Conservation (phyloP, 1,140 invertebrate genomes). For the Ceratina australensis region DNA sequence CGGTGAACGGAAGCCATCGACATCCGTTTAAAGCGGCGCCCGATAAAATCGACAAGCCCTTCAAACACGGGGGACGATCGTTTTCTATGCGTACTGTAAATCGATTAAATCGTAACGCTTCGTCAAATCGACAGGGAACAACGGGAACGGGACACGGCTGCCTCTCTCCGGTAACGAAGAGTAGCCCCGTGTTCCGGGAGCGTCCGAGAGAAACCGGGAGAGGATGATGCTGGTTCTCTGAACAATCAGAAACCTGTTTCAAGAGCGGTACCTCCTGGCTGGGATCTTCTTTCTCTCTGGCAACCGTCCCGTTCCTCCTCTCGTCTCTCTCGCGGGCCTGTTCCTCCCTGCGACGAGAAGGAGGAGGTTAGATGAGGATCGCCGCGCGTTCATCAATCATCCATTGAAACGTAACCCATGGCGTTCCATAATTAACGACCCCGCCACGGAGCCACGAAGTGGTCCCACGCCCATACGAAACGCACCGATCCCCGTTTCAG, state of each 20-base stretch:
- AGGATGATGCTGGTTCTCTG: slow-evolving; percentile 54
- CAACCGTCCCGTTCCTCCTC: slow-evolving; percentile 28
- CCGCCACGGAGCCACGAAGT: slow-evolving; percentile 52
- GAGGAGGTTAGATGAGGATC: slow-evolving; percentile 64
- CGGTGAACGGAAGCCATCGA: slow-evolving; percentile 7
- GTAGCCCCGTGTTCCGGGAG: slow-evolving; percentile 60
- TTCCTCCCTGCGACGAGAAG: slow-evolving; percentile 3
- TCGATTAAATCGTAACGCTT: slow-evolving; percentile 32
- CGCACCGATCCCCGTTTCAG: slow-evolving; percentile 25
- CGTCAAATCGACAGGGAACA: slow-evolving; percentile 38
- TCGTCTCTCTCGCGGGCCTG: slow-evolving; percentile 4
- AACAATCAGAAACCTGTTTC: slow-evolving; percentile 67
- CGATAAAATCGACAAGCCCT: slow-evolving; percentile 12
- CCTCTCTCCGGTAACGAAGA: slow-evolving; percentile 33
- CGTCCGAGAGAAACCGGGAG: slow-evolving; percentile 39
- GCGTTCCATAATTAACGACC: slow-evolving; percentile 72
- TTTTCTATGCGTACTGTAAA: slow-evolving; percentile 23
- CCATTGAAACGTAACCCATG: slow-evolving; percentile 72
- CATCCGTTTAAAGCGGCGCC: not conserved
- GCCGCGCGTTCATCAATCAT: slow-evolving; percentile 71
- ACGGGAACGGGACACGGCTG: slow-evolving; percentile 31
- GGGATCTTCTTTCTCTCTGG: slow-evolving; percentile 56
- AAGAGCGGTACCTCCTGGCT: slow-evolving; percentile 58
- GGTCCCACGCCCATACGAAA: slow-evolving; percentile 66
- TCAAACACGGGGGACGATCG: slow-evolving; percentile 3